A percentile compares a stretch with the other conserved stretches of the same genome.
phyloP scores from a whole-genome alignment of 2,888 invertebrate genomes.

The Andrena minutula region DNA sequence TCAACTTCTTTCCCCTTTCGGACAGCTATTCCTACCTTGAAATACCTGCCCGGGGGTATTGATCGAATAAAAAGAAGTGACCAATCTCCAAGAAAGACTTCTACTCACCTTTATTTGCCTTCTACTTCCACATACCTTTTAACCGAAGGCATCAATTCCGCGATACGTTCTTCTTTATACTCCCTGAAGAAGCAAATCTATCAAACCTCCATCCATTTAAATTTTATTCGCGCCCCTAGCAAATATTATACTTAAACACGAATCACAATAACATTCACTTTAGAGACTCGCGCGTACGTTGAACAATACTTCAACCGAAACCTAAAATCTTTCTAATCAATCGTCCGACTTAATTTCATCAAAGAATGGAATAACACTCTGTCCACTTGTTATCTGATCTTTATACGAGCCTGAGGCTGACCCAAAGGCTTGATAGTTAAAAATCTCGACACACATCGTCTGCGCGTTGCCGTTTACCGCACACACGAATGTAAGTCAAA shows the following conservation, averaged over 20 bases:
- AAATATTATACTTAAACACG: no score
- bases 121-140: no score
- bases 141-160: no score
- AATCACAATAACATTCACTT: no score
- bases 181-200: no score
- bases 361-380: background rate
- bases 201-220: no score
- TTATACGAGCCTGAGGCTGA: background rate
- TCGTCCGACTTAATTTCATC: background rate
- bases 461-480: conserved; percentile 3
- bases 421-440: background rate
- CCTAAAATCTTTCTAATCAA: no score
- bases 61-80: conserved; percentile 20
- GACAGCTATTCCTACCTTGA: conserved; percentile 33
- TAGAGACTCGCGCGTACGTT: no score
- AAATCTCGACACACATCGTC: conserved; percentile 8
- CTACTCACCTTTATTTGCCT: background rate
- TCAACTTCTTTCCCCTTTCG: conserved; percentile 30
- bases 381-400: background rate
- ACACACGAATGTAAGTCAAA: conserved; percentile 11
- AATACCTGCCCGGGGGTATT: conserved; percentile 9
- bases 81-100: conserved; percentile 1
- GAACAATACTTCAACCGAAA: no score
- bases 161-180: no score
- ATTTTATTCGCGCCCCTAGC: no score